phyloP scores from a whole-genome alignment of 37 sponge, comb jelly and placozoan species.

The Tethya wilhelma region DNA sequence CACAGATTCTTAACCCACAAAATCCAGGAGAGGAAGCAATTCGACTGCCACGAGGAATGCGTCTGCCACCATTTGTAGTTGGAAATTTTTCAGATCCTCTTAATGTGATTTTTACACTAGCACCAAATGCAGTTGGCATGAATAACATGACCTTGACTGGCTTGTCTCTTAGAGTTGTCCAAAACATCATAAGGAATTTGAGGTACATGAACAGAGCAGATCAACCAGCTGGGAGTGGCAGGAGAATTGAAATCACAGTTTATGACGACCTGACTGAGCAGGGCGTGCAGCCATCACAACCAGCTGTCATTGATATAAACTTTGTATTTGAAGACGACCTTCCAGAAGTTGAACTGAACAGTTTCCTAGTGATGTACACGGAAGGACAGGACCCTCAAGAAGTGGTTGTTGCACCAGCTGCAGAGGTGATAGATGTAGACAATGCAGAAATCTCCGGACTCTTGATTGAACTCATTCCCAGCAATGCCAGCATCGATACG shows the following conservation, averaged over 20 bases:
- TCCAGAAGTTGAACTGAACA: slow-evolving; percentile 36
- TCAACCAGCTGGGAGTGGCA: slow-evolving; percentile 6
- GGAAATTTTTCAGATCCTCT: slow-evolving; percentile 5
- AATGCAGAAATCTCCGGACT: slow-evolving; percentile 29
- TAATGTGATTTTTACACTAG: neutral
- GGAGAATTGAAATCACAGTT: slow-evolving; percentile 32
- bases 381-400: slow-evolving; percentile 33
- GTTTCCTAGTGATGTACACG: slow-evolving; percentile 20
- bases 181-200: slow-evolving; percentile 15
- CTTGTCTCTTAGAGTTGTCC: slow-evolving; percentile 8
- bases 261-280: slow-evolving; percentile 11
- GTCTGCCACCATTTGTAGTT: neutral
- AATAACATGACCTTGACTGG: slow-evolving; percentile 4
- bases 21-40: slow-evolving; percentile 25
- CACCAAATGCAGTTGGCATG: neutral
- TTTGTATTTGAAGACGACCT: slow-evolving; percentile 43
- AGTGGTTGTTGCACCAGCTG: slow-evolving; percentile 23
- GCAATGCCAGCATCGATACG: neutral
- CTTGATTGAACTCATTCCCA: slow-evolving; percentile 14
- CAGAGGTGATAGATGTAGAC: slow-evolving; percentile 55
- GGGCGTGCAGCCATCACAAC: neutral
- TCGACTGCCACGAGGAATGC: neutral
- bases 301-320: slow-evolving; percentile 2
- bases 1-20: slow-evolving; percentile 9
- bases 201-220: slow-evolving; percentile 49